Evolutionary conservation across 2,113 vertebrate species (phyloP).

Genomic region (Marcusenius ussheri): DNA sequence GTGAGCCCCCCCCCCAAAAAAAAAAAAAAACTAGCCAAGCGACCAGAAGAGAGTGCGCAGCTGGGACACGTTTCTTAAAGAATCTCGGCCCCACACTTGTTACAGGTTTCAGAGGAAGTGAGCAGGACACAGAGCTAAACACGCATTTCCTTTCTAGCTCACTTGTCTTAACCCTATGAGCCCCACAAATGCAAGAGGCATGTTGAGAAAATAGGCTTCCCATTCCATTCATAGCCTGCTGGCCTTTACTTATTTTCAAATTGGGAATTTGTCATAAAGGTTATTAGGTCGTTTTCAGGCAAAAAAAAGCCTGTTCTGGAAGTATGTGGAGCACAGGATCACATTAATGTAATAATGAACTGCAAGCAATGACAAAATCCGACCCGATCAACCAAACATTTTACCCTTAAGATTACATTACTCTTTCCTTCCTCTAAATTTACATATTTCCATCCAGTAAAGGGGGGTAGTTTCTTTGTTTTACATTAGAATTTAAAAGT

Average conservation of each 20-base stretch:
- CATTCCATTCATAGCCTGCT: background rate
- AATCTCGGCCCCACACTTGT: background rate
- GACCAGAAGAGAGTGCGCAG: background rate
- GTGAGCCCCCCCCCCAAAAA: slow-evolving; percentile 58
- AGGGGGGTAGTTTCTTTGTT: background rate
- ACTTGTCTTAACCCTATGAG: background rate
- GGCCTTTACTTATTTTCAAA: background rate
- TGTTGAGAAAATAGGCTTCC: background rate
- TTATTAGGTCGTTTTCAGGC: background rate
- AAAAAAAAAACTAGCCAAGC: background rate
- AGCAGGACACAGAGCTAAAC: background rate
- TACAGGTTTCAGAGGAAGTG: background rate
- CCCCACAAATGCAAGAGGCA: background rate
- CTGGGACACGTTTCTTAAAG: background rate
- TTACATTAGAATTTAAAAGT: background rate
- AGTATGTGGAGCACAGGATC: background rate
- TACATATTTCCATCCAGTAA: background rate
- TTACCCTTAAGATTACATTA: background rate
- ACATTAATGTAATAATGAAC: background rate
- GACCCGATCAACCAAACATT: background rate
- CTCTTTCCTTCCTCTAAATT: background rate
- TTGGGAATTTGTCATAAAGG: background rate
- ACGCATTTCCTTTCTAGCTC: background rate
- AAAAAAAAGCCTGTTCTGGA: background rate
- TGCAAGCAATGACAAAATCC: background rate